Evolutionary conservation across 2,888 invertebrate species (phyloP).

Genomic region (Lasioglossum villosulum): DNA sequence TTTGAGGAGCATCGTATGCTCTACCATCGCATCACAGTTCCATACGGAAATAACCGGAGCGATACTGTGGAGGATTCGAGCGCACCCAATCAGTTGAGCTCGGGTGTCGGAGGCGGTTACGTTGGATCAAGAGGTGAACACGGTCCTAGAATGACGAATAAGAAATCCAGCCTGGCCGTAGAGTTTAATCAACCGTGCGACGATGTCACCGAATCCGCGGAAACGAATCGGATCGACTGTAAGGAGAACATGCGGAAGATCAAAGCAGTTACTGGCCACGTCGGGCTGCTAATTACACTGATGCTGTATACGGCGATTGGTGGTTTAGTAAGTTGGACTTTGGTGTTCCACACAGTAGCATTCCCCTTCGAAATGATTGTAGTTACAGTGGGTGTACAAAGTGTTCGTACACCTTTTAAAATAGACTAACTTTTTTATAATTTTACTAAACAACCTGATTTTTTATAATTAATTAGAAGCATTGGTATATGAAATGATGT

Average conservation of each 20-base stretch:
- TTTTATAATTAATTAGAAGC: too few relatives aligned
- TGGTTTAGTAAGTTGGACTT: conserved; percentile 89
- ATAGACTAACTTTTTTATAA: too few relatives aligned
- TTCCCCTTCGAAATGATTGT: not conserved
- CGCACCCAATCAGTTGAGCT: conserved; percentile 55
- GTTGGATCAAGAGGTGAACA: conserved; percentile 12
- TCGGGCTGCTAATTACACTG: conserved; percentile 90
- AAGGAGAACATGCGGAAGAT: conserved; percentile 82
- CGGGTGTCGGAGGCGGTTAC: conserved; percentile 42
- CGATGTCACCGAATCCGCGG: not conserved
- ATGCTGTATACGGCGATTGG: conserved; percentile 92
- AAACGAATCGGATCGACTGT: conserved; percentile 9
- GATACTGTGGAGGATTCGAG: conserved; percentile 42
- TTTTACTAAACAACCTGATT: too few relatives aligned
- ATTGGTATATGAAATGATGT: too few relatives aligned
- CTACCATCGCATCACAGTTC: conserved; percentile 15
- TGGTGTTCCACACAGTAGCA: not conserved
- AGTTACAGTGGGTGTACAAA: too few relatives aligned
- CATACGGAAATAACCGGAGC: conserved; percentile 60
- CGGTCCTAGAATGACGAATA: conserved; percentile 43
- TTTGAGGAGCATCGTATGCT: conserved; percentile 18
- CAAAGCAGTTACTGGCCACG: conserved; percentile 89
- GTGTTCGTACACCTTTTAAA: too few relatives aligned
- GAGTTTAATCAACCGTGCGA: conserved; percentile 21
- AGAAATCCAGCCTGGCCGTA: conserved; percentile 39